phyloP scores from a whole-genome alignment of 2,797 vertebrate genomes.

The Discoglossus pictus region DNA sequence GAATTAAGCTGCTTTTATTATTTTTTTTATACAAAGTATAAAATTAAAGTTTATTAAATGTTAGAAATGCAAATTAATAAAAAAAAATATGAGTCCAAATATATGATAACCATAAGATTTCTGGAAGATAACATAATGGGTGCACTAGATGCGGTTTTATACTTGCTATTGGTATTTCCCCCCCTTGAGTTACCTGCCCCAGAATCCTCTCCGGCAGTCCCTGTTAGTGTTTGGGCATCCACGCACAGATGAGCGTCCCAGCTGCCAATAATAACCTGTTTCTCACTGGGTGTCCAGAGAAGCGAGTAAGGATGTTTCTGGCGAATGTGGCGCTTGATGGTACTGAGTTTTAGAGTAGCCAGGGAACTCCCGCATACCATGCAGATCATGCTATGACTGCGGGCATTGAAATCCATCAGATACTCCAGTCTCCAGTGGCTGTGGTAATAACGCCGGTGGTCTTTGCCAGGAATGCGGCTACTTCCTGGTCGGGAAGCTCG shows the following conservation, averaged over 20 bases:
- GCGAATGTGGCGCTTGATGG: conserved; percentile 91
- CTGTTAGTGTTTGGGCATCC: conserved; percentile 58
- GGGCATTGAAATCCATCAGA: conserved; percentile 91
- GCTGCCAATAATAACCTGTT: conserved; percentile 87
- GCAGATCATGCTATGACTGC: conserved; percentile 89
- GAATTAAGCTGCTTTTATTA: too few relatives aligned
- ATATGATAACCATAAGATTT: too few relatives aligned
- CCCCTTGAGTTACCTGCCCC: conserved; percentile 54
- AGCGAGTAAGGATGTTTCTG: conserved; percentile 91
- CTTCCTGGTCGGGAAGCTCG: conserved; percentile 78
- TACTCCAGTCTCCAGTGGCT: conserved; percentile 93
- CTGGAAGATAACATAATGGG: too few relatives aligned
- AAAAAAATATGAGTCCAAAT: too few relatives aligned
- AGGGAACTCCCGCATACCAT: conserved; percentile 93
- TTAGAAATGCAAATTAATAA: too few relatives aligned
- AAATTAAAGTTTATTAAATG: too few relatives aligned
- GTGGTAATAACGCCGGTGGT: conserved; percentile 92
- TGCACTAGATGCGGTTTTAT: too few relatives aligned
- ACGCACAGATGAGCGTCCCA: conserved; percentile 88
- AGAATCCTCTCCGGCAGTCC: conserved; percentile 54
- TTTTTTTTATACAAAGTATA: too few relatives aligned
- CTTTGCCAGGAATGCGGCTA: conserved; percentile 85
- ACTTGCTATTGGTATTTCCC: too few relatives aligned
- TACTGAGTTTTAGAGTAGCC: conserved; percentile 90
- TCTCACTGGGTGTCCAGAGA: conserved; percentile 84